Percentiles rank a stretch among this genome's conserved stretches.
These are phyloP conservation scores for Tetanocera ferruginea DNA, from an alignment of 2,888 invertebrate species.

Conservation along the genomic window DNA sequence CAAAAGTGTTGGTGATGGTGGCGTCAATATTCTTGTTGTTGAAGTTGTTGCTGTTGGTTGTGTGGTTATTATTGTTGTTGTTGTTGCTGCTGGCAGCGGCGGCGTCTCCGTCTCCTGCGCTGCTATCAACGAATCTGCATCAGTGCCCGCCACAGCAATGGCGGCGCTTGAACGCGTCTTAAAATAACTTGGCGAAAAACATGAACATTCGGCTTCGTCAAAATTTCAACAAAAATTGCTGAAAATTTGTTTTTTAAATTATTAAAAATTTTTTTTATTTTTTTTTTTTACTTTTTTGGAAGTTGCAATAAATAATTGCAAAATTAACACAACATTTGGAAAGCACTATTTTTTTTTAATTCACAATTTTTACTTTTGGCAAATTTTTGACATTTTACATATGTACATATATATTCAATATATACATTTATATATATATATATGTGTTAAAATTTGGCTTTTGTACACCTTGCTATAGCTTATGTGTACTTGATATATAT, in stretches of 20 bases:
- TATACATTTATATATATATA: too few relatives aligned
- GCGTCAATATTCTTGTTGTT: neutral
- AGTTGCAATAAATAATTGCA: neutral
- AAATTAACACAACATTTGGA: neutral
- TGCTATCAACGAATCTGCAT: constrained; percentile 19
- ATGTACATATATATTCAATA: too few relatives aligned
- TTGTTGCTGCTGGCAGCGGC: neutral
- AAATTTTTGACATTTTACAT: too few relatives aligned
- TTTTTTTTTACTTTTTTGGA: neutral
- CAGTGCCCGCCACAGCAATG: constrained; percentile 36
- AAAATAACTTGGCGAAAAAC: neutral
- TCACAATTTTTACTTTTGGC: too few relatives aligned
- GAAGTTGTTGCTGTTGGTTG: neutral
- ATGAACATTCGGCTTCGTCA: neutral
- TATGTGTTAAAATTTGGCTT: too few relatives aligned
- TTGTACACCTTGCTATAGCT: too few relatives aligned
- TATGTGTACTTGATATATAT: too few relatives aligned
- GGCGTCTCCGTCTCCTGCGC: neutral
- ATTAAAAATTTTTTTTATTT: too few relatives aligned
- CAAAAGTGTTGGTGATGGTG: neutral
- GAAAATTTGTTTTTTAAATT: neutral
- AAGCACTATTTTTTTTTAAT: too few relatives aligned
- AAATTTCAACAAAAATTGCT: neutral
- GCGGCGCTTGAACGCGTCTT: constrained; percentile 32
- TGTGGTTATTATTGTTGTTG: neutral